Evolutionary conservation across 2,888 invertebrate genomes (phyloP).

Genomic region (Stenurella melanura): DNA sequence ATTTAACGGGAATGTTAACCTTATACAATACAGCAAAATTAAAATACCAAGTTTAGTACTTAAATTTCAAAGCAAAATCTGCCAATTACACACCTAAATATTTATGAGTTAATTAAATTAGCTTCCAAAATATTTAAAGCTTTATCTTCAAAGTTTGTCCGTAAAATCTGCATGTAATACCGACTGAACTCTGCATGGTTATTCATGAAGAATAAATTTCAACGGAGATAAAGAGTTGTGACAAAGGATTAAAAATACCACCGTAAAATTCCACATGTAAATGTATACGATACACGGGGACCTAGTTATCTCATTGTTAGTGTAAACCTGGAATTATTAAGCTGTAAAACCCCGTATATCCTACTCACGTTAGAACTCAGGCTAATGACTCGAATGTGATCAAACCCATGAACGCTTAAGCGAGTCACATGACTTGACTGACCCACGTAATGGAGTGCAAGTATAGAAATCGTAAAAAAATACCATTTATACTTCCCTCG

Average conservation of each 20-base stretch:
- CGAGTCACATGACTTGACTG: too few relatives aligned
- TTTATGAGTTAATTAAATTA: conserved; percentile 35
- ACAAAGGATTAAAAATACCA: conserved; percentile 47
- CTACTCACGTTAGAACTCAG: too few relatives aligned
- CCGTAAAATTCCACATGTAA: conserved; percentile 43
- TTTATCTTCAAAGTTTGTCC: conserved; percentile 18
- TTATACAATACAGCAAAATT: too few relatives aligned
- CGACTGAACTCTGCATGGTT: conserved; percentile 44
- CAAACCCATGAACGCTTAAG: too few relatives aligned
- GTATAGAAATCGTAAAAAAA: too few relatives aligned
- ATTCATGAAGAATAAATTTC: conserved; percentile 52
- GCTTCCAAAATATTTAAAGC: conserved; percentile 39
- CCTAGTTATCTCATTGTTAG: conserved; percentile 24
- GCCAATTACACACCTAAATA: conserved; percentile 13
- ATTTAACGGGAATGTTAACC: too few relatives aligned
- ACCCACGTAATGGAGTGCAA: too few relatives aligned
- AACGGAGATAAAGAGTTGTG: conserved; percentile 45
- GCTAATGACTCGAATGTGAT: too few relatives aligned
- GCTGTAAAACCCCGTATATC: too few relatives aligned
- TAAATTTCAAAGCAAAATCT: not conserved
- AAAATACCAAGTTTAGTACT: not conserved
- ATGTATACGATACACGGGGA: conserved; percentile 33
- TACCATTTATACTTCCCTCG: too few relatives aligned
- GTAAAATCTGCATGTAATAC: conserved; percentile 30
- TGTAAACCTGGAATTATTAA: not conserved